Evolutionary conservation across 2,888 invertebrate genomes (phyloP), one percentile per base, ranked within the genome.

Genomic region (Mellilla xanthometata): DNA sequence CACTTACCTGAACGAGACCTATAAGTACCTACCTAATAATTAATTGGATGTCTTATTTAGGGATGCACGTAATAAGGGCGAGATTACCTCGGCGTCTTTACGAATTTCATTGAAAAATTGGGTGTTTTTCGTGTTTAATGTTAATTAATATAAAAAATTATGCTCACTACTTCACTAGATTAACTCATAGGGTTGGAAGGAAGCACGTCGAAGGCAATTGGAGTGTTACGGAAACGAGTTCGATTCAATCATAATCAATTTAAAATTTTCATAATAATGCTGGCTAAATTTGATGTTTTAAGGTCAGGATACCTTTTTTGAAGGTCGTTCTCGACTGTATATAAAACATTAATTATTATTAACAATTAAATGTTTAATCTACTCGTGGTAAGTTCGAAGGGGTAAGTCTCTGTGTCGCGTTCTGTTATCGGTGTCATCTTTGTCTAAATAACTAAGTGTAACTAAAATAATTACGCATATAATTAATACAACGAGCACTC

Each of bases 21-120:
- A 74, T 77, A 77, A 73, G 74, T 72, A 72, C 15, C 3, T 28
- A 35, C 10, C 68, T 42, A 47, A 49, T 38, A 48, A 49, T 72
- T 74, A 63, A 82, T 74, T 86, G 67, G 65, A 75, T 83, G 82
- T 85, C 81, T 77, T 77, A 76, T 77, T 78, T 84, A 82, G 82
- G 83, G 52, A 60, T 72, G 83, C 84, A 82, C 86, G 79, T 72
- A 70, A 61, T 60, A 56, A 60, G 60, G 56, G 47, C 65, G 67
- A 60, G 67, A 54, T 56, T 58, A 63, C 54, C 57, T 65, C 68
- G 63, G 47, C 67, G 54, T 68, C 63, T 72, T 60, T 81, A 84
- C 86, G 86, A 87, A 86, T 84, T 85, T 84, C 73, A 72, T 76
- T n/a, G 70, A 73, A 76, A 71, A 39, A 70, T 68, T 65, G 62